phyloP scores from a whole-genome alignment of 2,113 vertebrate species.

The Pollachius pollachius region DNA sequence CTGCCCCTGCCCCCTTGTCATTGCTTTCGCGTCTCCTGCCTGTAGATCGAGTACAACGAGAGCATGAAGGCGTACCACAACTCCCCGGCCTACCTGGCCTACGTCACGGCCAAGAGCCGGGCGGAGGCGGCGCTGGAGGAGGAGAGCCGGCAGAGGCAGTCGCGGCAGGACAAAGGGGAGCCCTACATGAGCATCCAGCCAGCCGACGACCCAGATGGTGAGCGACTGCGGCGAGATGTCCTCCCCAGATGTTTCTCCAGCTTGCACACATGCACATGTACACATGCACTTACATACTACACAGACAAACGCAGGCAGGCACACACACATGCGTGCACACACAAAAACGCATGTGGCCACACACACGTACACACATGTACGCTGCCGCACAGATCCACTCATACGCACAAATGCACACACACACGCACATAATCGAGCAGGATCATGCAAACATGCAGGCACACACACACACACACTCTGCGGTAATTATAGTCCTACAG shows the following conservation, averaged over 20 bases:
- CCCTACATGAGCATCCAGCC: slow-evolving; percentile 98
- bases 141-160: slow-evolving; percentile 95
- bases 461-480: too few relatives aligned
- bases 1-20: slow-evolving; percentile 47
- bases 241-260: slow-evolving; percentile 35
- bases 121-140: slow-evolving; percentile 95
- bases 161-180: slow-evolving; percentile 95
- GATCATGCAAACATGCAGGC: too few relatives aligned
- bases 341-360: too few relatives aligned
- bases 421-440: too few relatives aligned
- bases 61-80: slow-evolving; percentile 99
- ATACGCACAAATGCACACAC: too few relatives aligned
- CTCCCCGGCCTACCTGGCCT: slow-evolving; percentile 96
- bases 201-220: slow-evolving; percentile 96
- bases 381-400: too few relatives aligned
- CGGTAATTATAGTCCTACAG: slow-evolving; percentile 48
- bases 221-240: slow-evolving; percentile 47
- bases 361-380: too few relatives aligned
- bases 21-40: slow-evolving; percentile 50
- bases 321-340: too few relatives aligned
- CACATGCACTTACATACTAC: too few relatives aligned
- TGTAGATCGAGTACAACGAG: slow-evolving; percentile 98
- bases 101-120: slow-evolving; percentile 96
- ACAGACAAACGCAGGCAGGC: too few relatives aligned
- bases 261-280: neutral